Conservation (phyloP, 2,888 invertebrate species). For the Eupeodes latifasciatus region DNA sequence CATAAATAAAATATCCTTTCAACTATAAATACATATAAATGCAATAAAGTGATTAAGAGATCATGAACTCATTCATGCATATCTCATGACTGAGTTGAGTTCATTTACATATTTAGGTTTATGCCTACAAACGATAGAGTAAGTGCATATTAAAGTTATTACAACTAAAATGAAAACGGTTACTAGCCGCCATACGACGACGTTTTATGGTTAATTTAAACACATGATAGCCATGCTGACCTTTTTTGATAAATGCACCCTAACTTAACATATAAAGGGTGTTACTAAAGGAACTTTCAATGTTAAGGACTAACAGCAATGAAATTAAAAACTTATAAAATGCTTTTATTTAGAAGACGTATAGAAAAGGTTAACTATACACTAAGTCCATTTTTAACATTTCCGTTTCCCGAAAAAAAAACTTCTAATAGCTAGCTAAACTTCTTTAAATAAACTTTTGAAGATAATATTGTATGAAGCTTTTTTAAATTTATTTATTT, state of each 20-base stretch:
- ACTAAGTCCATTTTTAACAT: too few species aligned
- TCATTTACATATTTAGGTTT: too few species aligned
- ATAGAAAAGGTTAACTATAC: too few species aligned
- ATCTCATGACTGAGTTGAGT: conserved; percentile 48
- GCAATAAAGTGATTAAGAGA: conserved; percentile 61
- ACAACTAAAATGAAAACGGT: conserved; percentile 62
- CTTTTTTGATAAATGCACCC: neutral
- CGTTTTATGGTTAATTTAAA: conserved; percentile 13
- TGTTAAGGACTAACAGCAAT: neutral
- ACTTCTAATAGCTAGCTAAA: too few species aligned
- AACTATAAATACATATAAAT: conserved; percentile 14
- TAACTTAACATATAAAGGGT: neutral
- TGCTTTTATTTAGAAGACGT: too few species aligned
- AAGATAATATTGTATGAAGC: too few species aligned
- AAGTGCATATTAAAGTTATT: conserved; percentile 66
- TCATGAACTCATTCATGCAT: conserved; percentile 70
- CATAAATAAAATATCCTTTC: conserved; percentile 35
- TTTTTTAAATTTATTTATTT: too few species aligned
- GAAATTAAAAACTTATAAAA: too few species aligned
- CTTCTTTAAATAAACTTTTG: too few species aligned
- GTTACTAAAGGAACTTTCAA: neutral
- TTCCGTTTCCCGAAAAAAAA: too few species aligned
- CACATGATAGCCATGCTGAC: neutral
- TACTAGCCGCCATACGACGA: conserved; percentile 10
- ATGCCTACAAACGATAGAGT: conserved; percentile 17